Percentiles rank a stretch among this genome's conserved stretches.
phyloP scores from a whole-genome alignment of 2,888 invertebrate species.

The Capitulum mitella region DNA sequence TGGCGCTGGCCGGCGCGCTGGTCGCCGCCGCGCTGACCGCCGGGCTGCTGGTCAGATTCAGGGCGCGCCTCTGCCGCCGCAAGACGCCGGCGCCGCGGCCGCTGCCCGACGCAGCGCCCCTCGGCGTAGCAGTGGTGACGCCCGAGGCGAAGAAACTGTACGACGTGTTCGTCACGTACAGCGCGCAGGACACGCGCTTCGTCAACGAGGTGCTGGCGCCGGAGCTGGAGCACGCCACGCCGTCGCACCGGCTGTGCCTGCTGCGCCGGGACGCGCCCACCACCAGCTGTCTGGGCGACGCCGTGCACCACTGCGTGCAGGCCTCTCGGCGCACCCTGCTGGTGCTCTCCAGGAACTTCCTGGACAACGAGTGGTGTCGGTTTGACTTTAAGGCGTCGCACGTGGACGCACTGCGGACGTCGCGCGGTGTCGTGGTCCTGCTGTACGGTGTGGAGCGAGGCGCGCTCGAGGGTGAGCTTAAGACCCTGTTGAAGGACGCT shows the following conservation, averaged over 20 bases:
- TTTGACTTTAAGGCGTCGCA: slow-evolving; percentile 83
- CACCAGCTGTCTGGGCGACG: slow-evolving; percentile 80
- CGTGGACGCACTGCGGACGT: slow-evolving; percentile 69
- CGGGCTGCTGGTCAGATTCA: slow-evolving; percentile 70
- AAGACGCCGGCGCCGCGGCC: neutral
- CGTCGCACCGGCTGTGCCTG: slow-evolving; percentile 74
- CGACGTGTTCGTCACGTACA: slow-evolving; percentile 93
- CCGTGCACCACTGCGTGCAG: slow-evolving; percentile 59
- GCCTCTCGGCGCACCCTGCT: slow-evolving; percentile 75
- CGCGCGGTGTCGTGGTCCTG: slow-evolving; percentile 62
- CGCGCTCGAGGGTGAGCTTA: slow-evolving; percentile 67
- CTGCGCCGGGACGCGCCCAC: slow-evolving; percentile 87
- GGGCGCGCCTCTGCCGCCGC: slow-evolving; percentile 41
- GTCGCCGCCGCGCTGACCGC: slow-evolving; percentile 68
- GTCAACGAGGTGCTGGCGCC: slow-evolving; percentile 81
- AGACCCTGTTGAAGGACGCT: slow-evolving; percentile 75
- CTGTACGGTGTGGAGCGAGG: slow-evolving; percentile 69
- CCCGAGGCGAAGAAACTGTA: slow-evolving; percentile 55
- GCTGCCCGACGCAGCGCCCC: neutral
- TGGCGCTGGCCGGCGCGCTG: slow-evolving; percentile 59
- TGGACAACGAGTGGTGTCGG: slow-evolving; percentile 80
- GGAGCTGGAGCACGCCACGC: slow-evolving; percentile 72
- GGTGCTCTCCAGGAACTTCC: slow-evolving; percentile 78
- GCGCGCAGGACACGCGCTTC: slow-evolving; percentile 84
- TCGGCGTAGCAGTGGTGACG: neutral